Evolutionary conservation across 2,113 vertebrate species (phyloP), one percentile per base, ranked within the genome.

Genomic region (Calyptomena viridis): DNA sequence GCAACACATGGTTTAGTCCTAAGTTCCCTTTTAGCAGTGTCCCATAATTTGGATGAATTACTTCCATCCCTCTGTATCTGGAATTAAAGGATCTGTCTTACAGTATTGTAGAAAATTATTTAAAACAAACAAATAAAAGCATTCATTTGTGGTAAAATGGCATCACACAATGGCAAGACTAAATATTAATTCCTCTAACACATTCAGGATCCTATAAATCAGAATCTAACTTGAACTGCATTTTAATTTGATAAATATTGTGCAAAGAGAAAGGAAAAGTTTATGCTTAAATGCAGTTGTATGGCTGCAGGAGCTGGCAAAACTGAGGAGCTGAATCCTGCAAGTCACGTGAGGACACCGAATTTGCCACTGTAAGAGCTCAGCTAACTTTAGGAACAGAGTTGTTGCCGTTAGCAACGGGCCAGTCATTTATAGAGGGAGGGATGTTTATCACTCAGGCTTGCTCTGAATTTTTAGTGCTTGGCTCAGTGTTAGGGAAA

Each of bases 321-420:
- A 95, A 67, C 46, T 24, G 60, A 84, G 56, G 88, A 92, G 52
- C 64, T 75, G 89, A 89, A 92, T 82, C 58, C 84, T 82, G 49
- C 40, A 47, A 96, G 91, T 84, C 78, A 89, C 8, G 1, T 22
- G 93, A 94, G 95, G 93, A 96, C 89, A 76, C 55, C 2, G 25
- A 82, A 89, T 96, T 84, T 75, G 56, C 94, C 95, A 64, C 77
- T 82, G 37, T 17, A 68, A 89, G 77, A 92, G 77, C 84, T 89
- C 91, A 64, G 84, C 77, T 95, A 96, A 94, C 83, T 94, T 96
- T 95, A 92, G 95, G 93, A 96, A 82, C 73, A 50, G 80, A 96
- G 89, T 75, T 94, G 96, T 97, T 97, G 94, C 95, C 77, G 17
- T 53, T 87, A 97, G 96, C 95, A 97, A 97, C 94, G 1, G 66